Evolutionary conservation across 2,113 vertebrate species (phyloP).

Genomic region (Microcebus jonahi): DNA sequence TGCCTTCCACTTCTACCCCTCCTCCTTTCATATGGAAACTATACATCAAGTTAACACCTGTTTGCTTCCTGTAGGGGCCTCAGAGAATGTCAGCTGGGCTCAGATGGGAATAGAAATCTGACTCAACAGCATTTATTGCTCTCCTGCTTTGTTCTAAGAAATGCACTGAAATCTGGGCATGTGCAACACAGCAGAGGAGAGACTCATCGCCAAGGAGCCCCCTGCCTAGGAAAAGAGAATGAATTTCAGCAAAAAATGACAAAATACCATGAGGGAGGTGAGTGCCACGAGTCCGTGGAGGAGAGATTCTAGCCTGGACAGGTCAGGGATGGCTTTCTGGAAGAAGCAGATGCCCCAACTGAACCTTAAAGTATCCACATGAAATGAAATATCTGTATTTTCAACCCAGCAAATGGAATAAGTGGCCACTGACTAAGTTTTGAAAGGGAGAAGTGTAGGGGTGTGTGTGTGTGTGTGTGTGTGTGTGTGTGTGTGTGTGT

Average conservation of each 20-base stretch:
- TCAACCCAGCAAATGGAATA: neutral
- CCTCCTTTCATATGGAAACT: neutral
- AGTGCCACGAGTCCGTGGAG: neutral
- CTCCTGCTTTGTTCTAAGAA: neutral
- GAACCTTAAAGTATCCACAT: neutral
- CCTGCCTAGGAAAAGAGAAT: neutral
- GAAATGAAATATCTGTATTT: neutral
- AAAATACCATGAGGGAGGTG: neutral
- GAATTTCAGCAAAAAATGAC: neutral
- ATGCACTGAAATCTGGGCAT: neutral
- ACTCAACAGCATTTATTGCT: neutral
- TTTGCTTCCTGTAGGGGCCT: neutral
- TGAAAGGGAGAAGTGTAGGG: neutral
- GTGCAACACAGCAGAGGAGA: neutral
- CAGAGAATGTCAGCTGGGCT: neutral
- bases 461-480: neutral
- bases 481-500: neutral
- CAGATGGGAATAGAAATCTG: neutral
- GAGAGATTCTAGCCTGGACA: rapidly evolving
- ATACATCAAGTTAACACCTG: neutral
- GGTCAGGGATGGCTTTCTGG: neutral
- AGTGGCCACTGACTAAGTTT: neutral
- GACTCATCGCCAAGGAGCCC: neutral
- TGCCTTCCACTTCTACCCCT: neutral
- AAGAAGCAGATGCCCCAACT: neutral